These are phyloP conservation scores for Lanistes nyassanus DNA, from an alignment of 1,140 invertebrate genomes.

Conservation along the genomic window DNA sequence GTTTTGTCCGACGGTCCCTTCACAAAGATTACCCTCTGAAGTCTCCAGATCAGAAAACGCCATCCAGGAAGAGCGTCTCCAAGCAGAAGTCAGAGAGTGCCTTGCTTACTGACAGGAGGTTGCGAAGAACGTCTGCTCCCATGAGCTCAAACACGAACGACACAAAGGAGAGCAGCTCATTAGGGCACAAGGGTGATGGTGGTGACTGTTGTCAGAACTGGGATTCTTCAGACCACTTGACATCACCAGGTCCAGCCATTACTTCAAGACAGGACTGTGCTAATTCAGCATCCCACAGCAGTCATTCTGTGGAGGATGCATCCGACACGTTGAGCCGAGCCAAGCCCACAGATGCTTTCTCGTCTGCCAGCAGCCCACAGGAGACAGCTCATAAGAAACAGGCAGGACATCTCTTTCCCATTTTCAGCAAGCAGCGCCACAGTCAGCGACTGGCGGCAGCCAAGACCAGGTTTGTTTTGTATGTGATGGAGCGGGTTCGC, in stretches of 20 bases:
- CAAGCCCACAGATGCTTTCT: too few relatives aligned
- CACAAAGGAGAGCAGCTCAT: not conserved
- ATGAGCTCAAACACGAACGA: not conserved
- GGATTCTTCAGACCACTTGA: not conserved
- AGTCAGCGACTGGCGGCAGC: not conserved
- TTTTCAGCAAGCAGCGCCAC: slow-evolving; percentile 4
- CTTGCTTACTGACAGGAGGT: too few relatives aligned
- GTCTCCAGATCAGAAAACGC: slow-evolving; percentile 1
- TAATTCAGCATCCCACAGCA: too few relatives aligned
- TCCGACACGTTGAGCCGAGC: too few relatives aligned
- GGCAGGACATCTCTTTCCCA: not conserved
- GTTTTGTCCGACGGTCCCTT: slow-evolving; percentile 34
- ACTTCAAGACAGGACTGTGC: not conserved
- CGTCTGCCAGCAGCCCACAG: not conserved
- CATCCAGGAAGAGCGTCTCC: not conserved
- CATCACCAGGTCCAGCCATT: not conserved
- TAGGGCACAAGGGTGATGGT: too few relatives aligned
- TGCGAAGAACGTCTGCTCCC: not conserved
- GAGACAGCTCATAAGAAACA: not conserved
- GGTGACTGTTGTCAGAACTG: too few relatives aligned
- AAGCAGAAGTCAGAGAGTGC: not conserved
- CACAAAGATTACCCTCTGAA: slow-evolving; percentile 3
- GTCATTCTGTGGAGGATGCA: too few relatives aligned
- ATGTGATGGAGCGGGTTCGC: too few relatives aligned
- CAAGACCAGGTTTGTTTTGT: slow-evolving; percentile 8